A percentile compares a stretch with the other conserved stretches of the same genome.
phyloP scores from a whole-genome alignment of 1,140 invertebrate genomes.

The Saccostrea echinata region DNA sequence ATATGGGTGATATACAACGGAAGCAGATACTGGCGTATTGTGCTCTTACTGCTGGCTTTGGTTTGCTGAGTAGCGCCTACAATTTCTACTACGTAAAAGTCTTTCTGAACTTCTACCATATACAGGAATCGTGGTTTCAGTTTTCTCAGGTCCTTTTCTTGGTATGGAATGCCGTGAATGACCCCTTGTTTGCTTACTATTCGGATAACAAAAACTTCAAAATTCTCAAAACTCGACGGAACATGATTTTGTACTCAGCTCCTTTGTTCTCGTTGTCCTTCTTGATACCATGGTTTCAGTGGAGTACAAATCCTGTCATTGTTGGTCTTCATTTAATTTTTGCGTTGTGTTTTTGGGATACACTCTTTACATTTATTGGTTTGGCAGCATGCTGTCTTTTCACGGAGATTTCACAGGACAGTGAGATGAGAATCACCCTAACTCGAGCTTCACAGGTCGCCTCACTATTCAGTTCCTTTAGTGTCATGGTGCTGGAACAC shows the following conservation, averaged over 20 bases:
- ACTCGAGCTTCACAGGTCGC: slow-evolving; percentile 76
- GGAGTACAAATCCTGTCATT: slow-evolving; percentile 58
- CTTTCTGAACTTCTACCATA: slow-evolving; percentile 79
- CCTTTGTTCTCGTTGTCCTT: slow-evolving; percentile 79
- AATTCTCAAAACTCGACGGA: slow-evolving; percentile 76
- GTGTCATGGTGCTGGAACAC: slow-evolving; percentile 67
- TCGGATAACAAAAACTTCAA: slow-evolving; percentile 73
- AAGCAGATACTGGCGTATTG: slow-evolving; percentile 64
- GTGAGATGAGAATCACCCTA: slow-evolving; percentile 73
- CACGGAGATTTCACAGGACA: slow-evolving; percentile 77
- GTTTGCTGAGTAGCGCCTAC: slow-evolving; percentile 67
- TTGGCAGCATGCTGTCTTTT: slow-evolving; percentile 79
- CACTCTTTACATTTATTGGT: slow-evolving; percentile 79
- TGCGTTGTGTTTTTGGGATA: slow-evolving; percentile 80
- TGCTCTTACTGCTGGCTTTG: slow-evolving; percentile 63
- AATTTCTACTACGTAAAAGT: slow-evolving; percentile 78
- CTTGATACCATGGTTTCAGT: slow-evolving; percentile 80
- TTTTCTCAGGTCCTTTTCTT: slow-evolving; percentile 79
- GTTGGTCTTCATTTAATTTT: slow-evolving; percentile 79
- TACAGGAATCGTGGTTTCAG: slow-evolving; percentile 81
- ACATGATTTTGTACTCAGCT: slow-evolving; percentile 78
- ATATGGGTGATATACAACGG: background rate
- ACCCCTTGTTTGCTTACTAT: slow-evolving; percentile 80
- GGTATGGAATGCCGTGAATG: slow-evolving; percentile 81
- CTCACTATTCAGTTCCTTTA: slow-evolving; percentile 67